phyloP scores from a whole-genome alignment of 2,113 vertebrate genomes.

The Leucosticte australis region DNA sequence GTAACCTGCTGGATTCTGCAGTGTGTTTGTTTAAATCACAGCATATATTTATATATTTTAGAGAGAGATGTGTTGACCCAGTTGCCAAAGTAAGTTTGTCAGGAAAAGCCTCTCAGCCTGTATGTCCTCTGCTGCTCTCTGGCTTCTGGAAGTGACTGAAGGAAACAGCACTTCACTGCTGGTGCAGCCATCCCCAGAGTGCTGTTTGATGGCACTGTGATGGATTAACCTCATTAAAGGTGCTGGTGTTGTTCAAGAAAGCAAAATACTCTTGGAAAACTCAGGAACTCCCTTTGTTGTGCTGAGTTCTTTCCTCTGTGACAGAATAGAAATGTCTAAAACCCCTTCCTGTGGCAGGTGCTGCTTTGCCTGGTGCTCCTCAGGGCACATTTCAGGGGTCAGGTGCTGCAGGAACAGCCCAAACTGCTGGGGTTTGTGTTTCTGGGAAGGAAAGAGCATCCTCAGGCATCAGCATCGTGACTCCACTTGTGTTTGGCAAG shows the following conservation, averaged over 20 bases:
- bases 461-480: neutral
- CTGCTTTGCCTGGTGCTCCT: neutral
- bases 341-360: neutral
- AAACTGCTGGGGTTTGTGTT: neutral
- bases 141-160: slow-evolving; percentile 20
- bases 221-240: neutral
- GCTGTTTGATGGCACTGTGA: neutral
- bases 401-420: neutral
- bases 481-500: neutral
- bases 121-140: neutral
- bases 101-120: slow-evolving; percentile 13
- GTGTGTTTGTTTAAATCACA: neutral
- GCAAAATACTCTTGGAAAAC: neutral
- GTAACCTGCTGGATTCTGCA: neutral
- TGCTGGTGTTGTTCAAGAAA: neutral
- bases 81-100: neutral
- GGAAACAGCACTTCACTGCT: slow-evolving; percentile 5
- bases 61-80: neutral
- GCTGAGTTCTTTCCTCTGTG: neutral
- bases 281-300: neutral
- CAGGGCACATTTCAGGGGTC: neutral
- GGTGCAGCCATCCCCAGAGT: neutral
- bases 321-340: neutral
- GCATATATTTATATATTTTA: neutral
- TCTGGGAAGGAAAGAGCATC: neutral